phyloP scores from a whole-genome alignment of 2,888 invertebrate genomes.

The Acanthosoma haemorrhoidale region DNA sequence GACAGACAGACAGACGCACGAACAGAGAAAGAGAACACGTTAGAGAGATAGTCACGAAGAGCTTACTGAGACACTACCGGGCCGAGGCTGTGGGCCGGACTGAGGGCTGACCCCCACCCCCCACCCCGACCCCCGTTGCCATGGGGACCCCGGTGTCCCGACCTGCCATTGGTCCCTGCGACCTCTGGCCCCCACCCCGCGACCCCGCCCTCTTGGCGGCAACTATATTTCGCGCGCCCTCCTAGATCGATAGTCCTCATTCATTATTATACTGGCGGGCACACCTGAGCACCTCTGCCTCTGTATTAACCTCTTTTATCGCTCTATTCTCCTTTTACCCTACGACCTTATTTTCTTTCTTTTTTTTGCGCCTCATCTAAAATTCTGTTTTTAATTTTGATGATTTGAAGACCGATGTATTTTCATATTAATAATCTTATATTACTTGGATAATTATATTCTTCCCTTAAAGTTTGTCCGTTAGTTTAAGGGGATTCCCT shows the following conservation, averaged over 20 bases:
- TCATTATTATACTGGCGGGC: conserved; percentile 2
- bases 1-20: neutral
- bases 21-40: neutral
- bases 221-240: conserved; percentile 33
- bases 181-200: conserved; percentile 39
- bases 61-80: conserved; percentile 23
- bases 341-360: neutral
- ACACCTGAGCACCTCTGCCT: conserved; percentile 2
- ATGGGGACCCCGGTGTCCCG: conserved; percentile 32
- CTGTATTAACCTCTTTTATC: conserved; percentile 4
- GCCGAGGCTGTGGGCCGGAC: conserved; percentile 34
- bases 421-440: too few relatives aligned
- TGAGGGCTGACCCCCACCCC: conserved; percentile 32
- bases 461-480: too few relatives aligned
- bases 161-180: conserved; percentile 39
- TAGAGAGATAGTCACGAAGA: neutral
- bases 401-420: too few relatives aligned
- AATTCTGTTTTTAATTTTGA: neutral
- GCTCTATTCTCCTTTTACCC: neutral
- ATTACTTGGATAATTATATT: too few relatives aligned
- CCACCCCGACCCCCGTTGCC: conserved; percentile 32
- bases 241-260: conserved; percentile 17
- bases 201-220: conserved; percentile 28
- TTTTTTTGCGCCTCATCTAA: neutral
- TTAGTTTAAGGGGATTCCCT: too few relatives aligned